A percentile compares a stretch with the other conserved stretches of the same genome.
phyloP scores from a whole-genome alignment of 2,113 vertebrate genomes.

The Raja brachyura region DNA sequence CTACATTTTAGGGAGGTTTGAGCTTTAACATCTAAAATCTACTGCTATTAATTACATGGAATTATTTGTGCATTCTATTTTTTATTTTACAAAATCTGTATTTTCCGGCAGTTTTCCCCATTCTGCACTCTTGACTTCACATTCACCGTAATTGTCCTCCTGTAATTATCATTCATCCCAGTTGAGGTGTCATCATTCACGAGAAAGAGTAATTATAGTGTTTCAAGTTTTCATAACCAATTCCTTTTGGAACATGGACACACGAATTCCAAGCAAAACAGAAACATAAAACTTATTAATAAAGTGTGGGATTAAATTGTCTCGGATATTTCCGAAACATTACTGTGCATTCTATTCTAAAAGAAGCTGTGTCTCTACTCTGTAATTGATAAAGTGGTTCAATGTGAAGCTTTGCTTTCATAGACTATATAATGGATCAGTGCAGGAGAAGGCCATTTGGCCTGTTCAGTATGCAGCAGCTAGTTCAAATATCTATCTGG shows the following conservation, averaged over 20 bases:
- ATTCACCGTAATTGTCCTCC: not conserved
- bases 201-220: not conserved
- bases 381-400: not conserved
- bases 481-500: no score
- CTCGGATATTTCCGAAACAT: not conserved
- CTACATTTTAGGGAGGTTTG: not conserved
- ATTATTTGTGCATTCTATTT: not conserved
- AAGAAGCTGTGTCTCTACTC: not conserved
- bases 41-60: not conserved
- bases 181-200: not conserved
- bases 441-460: no score
- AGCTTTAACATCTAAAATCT: not conserved
- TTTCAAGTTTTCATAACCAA: not conserved
- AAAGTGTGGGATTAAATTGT: not conserved
- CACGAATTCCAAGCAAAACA: not conserved
- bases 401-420: no score
- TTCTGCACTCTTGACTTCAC: not conserved
- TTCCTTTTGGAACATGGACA: not conserved
- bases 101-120: not conserved
- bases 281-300: not conserved
- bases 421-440: no score
- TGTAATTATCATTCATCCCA: not conserved
- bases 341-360: not conserved
- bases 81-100: not conserved
- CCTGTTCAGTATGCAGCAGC: no score